Base-by-base conservation (phyloP, 2,797 vertebrate species). In the Gymnothorax reevesii region DNA sequence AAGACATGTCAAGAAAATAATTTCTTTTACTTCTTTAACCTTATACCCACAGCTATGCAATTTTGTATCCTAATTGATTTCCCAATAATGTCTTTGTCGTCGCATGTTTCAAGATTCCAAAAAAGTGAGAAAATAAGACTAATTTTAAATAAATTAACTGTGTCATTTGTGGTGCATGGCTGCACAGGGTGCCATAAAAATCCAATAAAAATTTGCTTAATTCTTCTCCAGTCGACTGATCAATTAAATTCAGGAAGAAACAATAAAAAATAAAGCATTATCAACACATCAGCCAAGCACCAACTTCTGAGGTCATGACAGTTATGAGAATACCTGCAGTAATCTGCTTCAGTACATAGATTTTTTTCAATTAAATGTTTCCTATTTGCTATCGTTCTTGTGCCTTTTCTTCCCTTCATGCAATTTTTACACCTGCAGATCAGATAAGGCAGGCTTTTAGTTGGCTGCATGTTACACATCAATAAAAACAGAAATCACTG, bases 231-330 rank as follows among this genome's bases (percentile, higher is more conserved):
- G 42, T 49, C 20, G 49, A 54, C 52, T 80, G 77, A 55, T 52
- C 77, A 80, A 80, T 80, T 80, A 55, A 52, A 80, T 54, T 20
- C 3, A 49, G 13, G 25, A 2, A 69, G 25, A 22, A 25, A 69
- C 54, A 80, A 55, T 7, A n/a, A n/a, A 55, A 80, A 80, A 80
- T 2, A 55, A 80, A 80, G 55, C 42, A 80, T 80, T 52, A 80
- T 80, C 77, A 80, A 79, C 75, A 17, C 22, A 49, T 20, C 77
- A 80, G 77, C 52, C 25, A 55, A 10, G 17, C 33, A 42, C 33
- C 33, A 7, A 7, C 77, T 54, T 52, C 15, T 22, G 15, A 22
- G 77, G 52, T n/a, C 49, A 80, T 49, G 20, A 80, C 5, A 22
- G 52, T 55, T 80, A 80, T 80, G 54, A 20, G 7, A 42, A 42